Evolutionary conservation across 2,113 vertebrate species (phyloP), one percentile per base, ranked within the genome.

Genomic region (Stigmatopora argus): DNA sequence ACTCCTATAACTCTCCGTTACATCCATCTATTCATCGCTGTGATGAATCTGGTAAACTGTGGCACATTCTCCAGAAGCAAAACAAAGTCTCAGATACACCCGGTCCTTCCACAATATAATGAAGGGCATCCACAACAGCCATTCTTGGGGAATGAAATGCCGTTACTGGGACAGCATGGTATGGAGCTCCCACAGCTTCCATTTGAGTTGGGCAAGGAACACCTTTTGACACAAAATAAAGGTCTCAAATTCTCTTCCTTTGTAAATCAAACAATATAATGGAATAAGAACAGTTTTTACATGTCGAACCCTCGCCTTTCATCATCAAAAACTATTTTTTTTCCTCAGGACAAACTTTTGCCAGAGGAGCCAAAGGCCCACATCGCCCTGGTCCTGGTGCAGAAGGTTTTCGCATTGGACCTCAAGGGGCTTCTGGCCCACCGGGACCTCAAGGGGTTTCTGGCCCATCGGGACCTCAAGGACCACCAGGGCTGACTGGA

Each of bases 31-130:
- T 78, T 94, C 72, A 66, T 86, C 71, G 66, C 90, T 45, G 75
- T 89, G 55, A 44, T 92, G 74, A 91, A 91, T 72, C 74, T 81
- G 64, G 85, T 73, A 75, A 88, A 92, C 38, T 92, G 92, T 0
- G 96, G 93, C 12, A 92, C 91, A 34, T 98, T 94, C 80, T 96
- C 97, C 85, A 93, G 94, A 53, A 93, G 94, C 70, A 97, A 98
- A 79, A 93, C 93, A 57, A 81, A 93, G 26, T 92, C 93, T 71
- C 87, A 89, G 67, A 94, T 94, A 59, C 94, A 93, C 80, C 95
- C 94, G 60, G 91, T 94, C 0, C 82, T 94, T 74, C 95, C 93
- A 67, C 95, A 96, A 88, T 89, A 91, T 93, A 94, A 94, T 63
- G 95, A 98, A 65, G 91, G 92, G 11, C 89, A 89, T 69, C 89